Conservation (phyloP, 2,888 invertebrate genomes). For the Calephelis perditalis region DNA sequence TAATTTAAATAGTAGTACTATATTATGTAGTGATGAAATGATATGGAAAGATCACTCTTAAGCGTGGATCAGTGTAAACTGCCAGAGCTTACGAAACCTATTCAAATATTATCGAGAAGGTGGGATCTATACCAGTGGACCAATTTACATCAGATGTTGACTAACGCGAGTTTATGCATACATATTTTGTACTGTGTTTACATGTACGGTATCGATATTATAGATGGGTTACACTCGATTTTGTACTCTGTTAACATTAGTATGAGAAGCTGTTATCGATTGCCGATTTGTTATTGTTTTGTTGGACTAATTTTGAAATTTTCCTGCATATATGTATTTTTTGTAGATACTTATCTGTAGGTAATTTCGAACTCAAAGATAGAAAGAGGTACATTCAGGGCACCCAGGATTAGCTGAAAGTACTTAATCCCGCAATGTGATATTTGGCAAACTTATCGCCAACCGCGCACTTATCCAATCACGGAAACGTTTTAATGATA, state of each 20-base stretch:
- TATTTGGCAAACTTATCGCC: too few species aligned
- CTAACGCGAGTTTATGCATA: conserved; percentile 44
- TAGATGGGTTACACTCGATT: conserved; percentile 2
- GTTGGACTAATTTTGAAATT: neutral
- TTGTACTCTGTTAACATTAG: conserved; percentile 7
- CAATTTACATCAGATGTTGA: conserved; percentile 54
- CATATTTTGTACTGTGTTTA: conserved; percentile 27
- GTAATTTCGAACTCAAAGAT: too few species aligned
- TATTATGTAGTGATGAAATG: too few species aligned
- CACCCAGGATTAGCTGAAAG: too few species aligned
- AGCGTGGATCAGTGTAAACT: conserved; percentile 28
- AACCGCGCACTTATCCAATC: too few species aligned
- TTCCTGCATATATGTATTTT: too few species aligned
- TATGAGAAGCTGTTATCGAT: neutral
- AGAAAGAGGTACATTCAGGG: too few species aligned
- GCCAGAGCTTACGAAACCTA: conserved; percentile 46
- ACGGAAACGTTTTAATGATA: too few species aligned
- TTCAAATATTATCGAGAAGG: conserved; percentile 60
- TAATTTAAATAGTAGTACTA: too few species aligned
- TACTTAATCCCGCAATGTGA: too few species aligned
- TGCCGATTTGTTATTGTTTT: neutral
- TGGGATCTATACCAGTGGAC: conserved; percentile 55
- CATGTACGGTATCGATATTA: conserved; percentile 24
- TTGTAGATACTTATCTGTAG: too few species aligned
- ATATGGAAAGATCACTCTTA: neutral